These are phyloP conservation scores for Nasonia giraulti DNA, from an alignment of 1,140 invertebrate species.

Conservation along the genomic window DNA sequence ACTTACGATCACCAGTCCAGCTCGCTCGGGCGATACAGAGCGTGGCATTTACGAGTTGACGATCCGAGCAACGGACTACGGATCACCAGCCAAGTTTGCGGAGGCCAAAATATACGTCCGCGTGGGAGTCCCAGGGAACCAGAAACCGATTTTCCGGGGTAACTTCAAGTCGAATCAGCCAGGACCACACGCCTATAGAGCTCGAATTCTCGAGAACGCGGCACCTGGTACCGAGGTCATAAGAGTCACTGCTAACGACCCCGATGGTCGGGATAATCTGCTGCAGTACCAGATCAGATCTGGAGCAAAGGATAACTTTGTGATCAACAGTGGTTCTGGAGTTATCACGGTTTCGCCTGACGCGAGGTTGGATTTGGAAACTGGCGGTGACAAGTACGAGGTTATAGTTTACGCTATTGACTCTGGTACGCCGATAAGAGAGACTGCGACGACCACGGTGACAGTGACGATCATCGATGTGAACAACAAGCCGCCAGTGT, in stretches of 20 bases:
- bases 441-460: slow-evolving; percentile 84
- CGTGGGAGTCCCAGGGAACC: slow-evolving; percentile 85
- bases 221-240: slow-evolving; percentile 81
- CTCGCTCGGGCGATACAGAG: slow-evolving; percentile 82
- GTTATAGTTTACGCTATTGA: slow-evolving; percentile 84
- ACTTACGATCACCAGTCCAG: slow-evolving; percentile 78
- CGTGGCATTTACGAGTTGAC: slow-evolving; percentile 83
- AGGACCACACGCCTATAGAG: slow-evolving; percentile 81
- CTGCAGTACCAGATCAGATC: slow-evolving; percentile 83
- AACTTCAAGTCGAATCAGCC: slow-evolving; percentile 76
- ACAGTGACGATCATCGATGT: slow-evolving; percentile 85
- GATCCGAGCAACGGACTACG: slow-evolving; percentile 83
- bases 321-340: slow-evolving; percentile 83
- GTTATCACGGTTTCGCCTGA: slow-evolving; percentile 83
- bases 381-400: slow-evolving; percentile 80
- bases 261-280: slow-evolving; percentile 82
- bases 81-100: slow-evolving; percentile 79
- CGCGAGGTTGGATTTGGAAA: slow-evolving; percentile 83
- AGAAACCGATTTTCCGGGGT: slow-evolving; percentile 84
- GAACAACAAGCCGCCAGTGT: slow-evolving; percentile 88
- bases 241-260: slow-evolving; percentile 82
- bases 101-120: slow-evolving; percentile 80
- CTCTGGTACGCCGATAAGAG: slow-evolving; percentile 82
- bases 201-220: slow-evolving; percentile 83
- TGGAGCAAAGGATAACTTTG: slow-evolving; percentile 87